phyloP scores from a whole-genome alignment of 2,113 vertebrate genomes.

The Sphyrna mokarran region DNA sequence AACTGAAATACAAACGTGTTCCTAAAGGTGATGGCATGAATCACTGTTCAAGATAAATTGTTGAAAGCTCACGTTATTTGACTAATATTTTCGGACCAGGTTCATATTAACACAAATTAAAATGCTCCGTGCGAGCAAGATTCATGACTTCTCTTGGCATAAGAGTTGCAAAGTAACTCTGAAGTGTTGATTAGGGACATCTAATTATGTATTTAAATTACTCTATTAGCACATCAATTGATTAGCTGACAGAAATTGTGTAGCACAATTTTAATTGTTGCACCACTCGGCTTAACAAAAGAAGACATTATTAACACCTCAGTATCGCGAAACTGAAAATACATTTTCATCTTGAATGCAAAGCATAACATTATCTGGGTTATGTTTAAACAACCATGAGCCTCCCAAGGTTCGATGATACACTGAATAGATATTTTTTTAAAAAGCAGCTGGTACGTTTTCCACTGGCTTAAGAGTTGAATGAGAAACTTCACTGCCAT shows the following conservation, averaged over 20 bases:
- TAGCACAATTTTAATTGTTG: background rate
- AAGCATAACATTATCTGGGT: background rate
- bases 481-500: background rate
- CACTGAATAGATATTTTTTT: background rate
- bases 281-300: background rate
- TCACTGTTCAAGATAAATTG: background rate
- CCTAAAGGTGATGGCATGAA: background rate
- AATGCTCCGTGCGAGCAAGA: background rate
- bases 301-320: background rate
- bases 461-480: background rate
- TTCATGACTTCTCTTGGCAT: background rate
- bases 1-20: background rate
- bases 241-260: background rate
- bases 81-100: background rate
- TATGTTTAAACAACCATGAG: background rate
- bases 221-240: slow-evolving; percentile 18
- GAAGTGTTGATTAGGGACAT: background rate
- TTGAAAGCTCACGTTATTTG: background rate
- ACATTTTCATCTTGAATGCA: background rate
- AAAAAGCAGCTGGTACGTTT: background rate
- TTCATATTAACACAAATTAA: slow-evolving; percentile 17
- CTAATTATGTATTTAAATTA: slow-evolving; percentile 15
- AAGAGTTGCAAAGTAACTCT: background rate
- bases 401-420: background rate
- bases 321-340: background rate